Evolutionary conservation across 2,797 vertebrate species (phyloP), one percentile per base, ranked within the genome.

Genomic region (Paratrypauchen microcephalus): DNA sequence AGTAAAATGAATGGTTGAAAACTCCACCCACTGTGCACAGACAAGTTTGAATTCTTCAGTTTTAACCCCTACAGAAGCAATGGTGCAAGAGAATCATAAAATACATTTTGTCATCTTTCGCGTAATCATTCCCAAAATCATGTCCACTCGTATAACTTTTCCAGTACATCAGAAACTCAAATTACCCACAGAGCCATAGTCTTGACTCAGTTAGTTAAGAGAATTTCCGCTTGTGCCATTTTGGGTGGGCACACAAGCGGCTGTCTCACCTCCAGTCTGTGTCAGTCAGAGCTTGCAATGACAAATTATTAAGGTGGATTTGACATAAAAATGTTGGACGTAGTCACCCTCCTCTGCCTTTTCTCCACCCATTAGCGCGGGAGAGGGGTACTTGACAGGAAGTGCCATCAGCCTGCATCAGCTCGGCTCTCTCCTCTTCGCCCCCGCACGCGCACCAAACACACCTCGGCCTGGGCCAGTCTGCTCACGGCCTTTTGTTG

Each of bases 181-280:
- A 85, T 87, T 77, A 80, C 68, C 80, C 72, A 74, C 57, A 68
- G 61, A 72, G 65, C 78, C 61, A 66, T 81, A 62, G 72, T 79
- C 81, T 84, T 68, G 61, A 85, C 88, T 69, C 56, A 21, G 79
- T 86, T 91, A 89, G 86, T 93, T 92, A 92, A 89, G 87, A 89
- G 84, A 90, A 93, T 93, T 91, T 91, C 75, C 81, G 79, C 85
- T 84, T 88, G 89, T 93, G 92, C 90, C 91, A 92, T 87, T 89
- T 92, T 82, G 82, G 83, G 76, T 76, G 85, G 83, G 77, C 78
- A 76, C 78, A 76, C 65, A 5, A 74, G 71, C 61, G 85, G 80
- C 76, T 67, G 57, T 81, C 83, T 89, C 79, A 87, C 84, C 86
- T 84, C 75, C 86, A 82, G 81, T 85, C 85, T 84, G 83, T 89